Percentiles rank a stretch among this genome's conserved stretches.
Evolutionary conservation across 2,113 vertebrate genomes (phyloP).

Genomic region (Oncorhynchus nerka): DNA sequence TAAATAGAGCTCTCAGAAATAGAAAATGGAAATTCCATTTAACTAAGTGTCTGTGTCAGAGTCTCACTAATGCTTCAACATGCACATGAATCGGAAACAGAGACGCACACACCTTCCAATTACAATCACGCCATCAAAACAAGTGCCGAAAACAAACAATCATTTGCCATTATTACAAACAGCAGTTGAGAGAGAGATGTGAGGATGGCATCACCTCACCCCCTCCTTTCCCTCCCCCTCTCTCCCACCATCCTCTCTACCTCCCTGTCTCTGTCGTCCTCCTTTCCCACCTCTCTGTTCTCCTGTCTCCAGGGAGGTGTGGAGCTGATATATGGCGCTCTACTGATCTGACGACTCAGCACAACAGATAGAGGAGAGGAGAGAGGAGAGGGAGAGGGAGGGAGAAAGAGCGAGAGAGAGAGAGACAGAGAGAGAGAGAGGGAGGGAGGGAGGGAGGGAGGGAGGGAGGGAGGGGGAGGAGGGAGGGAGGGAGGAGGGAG

Average conservation of each 20-base stretch:
- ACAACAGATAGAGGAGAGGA: constrained; percentile 57
- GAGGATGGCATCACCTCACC: neutral
- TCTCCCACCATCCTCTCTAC: neutral
- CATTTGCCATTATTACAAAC: constrained; percentile 60
- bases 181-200: constrained; percentile 43
- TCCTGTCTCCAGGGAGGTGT: constrained; percentile 57
- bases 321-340: constrained; percentile 67
- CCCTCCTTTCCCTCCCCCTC: neutral
- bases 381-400: constrained; percentile 14
- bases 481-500: too few species aligned
- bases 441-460: constrained; percentile 36
- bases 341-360: constrained; percentile 62
- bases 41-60: constrained; percentile 42
- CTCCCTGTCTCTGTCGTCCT: too few species aligned
- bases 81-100: neutral
- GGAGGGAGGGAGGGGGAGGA: too few species aligned
- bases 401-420: constrained; percentile 13
- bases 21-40: constrained; percentile 58
- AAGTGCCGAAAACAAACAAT: constrained; percentile 52
- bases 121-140: constrained; percentile 43
- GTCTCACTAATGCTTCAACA: constrained; percentile 42
- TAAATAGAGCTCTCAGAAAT: constrained; percentile 42
- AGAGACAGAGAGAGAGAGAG: too few species aligned
- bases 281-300: neutral
- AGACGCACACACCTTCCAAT: constrained; percentile 13